Evolutionary conservation across 2,113 vertebrate species (phyloP).

Genomic region (Otolemur garnettii): DNA sequence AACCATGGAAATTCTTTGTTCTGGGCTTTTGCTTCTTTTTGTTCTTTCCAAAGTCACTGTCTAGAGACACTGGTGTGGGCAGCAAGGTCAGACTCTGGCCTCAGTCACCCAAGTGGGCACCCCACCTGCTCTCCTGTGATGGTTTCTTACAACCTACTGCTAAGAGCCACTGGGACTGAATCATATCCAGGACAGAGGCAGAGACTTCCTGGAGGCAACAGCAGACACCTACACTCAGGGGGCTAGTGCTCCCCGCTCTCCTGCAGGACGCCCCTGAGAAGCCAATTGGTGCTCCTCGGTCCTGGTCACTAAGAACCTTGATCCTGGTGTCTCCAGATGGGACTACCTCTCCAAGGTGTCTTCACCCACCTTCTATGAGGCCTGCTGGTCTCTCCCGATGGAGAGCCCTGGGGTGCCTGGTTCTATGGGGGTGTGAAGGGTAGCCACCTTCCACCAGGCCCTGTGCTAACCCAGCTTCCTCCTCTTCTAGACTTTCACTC

Average conservation of each 20-base stretch:
- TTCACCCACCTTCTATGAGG: neutral
- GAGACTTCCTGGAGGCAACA: neutral
- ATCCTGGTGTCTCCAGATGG: neutral
- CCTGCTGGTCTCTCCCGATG: too few relatives aligned
- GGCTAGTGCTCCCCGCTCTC: accelerated
- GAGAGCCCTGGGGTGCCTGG: neutral
- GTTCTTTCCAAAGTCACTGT: neutral
- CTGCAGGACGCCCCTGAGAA: neutral
- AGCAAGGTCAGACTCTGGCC: neutral
- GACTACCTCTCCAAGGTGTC: neutral
- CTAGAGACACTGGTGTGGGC: too few relatives aligned
- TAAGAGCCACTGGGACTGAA: too few relatives aligned
- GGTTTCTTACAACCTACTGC: neutral
- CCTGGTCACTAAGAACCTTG: neutral
- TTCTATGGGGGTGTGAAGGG: neutral
- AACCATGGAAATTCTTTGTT: neutral
- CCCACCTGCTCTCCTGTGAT: neutral
- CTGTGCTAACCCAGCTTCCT: accelerated
- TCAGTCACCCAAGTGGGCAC: neutral
- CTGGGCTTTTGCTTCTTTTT: neutral
- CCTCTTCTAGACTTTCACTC: neutral
- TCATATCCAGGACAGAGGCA: too few relatives aligned
- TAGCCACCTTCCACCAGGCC: neutral
- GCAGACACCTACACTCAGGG: neutral
- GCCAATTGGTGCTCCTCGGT: neutral